Base-by-base conservation (phyloP, 64 coral and sea anemone genomes). In the Pocillopora damicornis region DNA sequence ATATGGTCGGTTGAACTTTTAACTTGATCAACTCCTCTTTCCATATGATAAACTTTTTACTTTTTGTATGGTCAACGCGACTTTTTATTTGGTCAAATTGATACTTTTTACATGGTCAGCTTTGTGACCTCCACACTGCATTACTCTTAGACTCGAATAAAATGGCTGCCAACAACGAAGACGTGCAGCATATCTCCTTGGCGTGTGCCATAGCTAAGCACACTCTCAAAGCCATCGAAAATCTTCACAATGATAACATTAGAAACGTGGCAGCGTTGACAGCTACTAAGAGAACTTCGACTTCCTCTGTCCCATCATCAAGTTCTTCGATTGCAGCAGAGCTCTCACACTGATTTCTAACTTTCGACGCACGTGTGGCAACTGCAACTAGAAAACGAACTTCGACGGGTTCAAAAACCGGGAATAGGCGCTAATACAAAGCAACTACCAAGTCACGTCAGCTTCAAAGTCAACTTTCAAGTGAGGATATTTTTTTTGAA, bases 381-480 rank as follows among this genome's bases (percentile, higher is more conserved):
- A 5, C 11, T 4, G 12, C 17, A 16, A 8, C 12, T 30, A 30
- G 30, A 30, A 30, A 30, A 30, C 30, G 30, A 30, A 30, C 30
- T 30, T 30, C 30, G 30, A 76, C 25, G 35, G 51, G 35, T 36
- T 2, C 2, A 15, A 15, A 10, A 45, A 45, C 30, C 30, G 30
- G 30, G 30, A 30, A 30, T 30, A 30, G 30, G 30, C 30, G 30
- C 30, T 30, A 30, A 30, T 30, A 30, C 30, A 30, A 30, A 30
- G 30, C 75, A 2, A 76, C 35, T 45, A 14, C 36, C 75, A 15
- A 6, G 75, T 3, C 35, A 35, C 75, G 35, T 57, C 37, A 26
- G 42, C 71, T 86, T 57, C 23, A 73, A 86, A 86, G 71, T 9
- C 82, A 86, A 73, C 45, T 86, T 86, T 66, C 82, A 86, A 86